Base-by-base conservation (phyloP, 2,797 vertebrate genomes). In the Hippocampus kuda region DNA sequence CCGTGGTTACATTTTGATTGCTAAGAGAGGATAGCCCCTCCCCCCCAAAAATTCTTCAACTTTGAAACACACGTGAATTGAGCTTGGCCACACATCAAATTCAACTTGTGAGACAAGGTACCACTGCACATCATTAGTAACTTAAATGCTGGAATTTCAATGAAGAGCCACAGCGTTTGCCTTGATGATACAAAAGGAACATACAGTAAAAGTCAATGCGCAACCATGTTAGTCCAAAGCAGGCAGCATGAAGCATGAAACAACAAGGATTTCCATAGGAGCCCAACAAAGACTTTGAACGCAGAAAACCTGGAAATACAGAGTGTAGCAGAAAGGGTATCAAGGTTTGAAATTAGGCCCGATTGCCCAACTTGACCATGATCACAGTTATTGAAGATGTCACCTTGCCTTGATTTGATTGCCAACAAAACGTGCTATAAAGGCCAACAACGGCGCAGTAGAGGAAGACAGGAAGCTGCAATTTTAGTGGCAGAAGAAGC, bases 221-320 rank as follows among this genome's bases (percentile, higher is more conserved):
- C 66, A 74, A 79, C 74, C 77, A 69, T 81, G 81, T 82, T 82
- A 87, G 84, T 82, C 75, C 84, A 78, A 83, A 81, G 73, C 79
- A 86, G 79, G 73, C 76, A 79, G 79, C 84, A 83, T 81, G 87
- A 82, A 9, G 70, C 82, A 77, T 72, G 84, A 83, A 75, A 38
- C 77, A 79, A 78, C 68, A 80, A 73, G 73, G 76, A 78, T 72
- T 75, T 74, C 75, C 68, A 67, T 71, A 76, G 73, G 75, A 79
- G 69, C 68, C 65, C 48, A 20, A 77, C 64, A 46, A 7, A 51
- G 6, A 73, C 71, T 73, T 2, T 53, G 65, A 24, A 42, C 24
- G 11, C 53, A 26, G 13, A 67, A 67, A 26, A 57, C 20, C 51
- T 41, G 38, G 8, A 67, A 67, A 73, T 41, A 75, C 34, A 38